Evolutionary conservation across 2,797 vertebrate species (phyloP), one percentile per base, ranked within the genome.

Genomic region (Cheirogaleus major): DNA sequence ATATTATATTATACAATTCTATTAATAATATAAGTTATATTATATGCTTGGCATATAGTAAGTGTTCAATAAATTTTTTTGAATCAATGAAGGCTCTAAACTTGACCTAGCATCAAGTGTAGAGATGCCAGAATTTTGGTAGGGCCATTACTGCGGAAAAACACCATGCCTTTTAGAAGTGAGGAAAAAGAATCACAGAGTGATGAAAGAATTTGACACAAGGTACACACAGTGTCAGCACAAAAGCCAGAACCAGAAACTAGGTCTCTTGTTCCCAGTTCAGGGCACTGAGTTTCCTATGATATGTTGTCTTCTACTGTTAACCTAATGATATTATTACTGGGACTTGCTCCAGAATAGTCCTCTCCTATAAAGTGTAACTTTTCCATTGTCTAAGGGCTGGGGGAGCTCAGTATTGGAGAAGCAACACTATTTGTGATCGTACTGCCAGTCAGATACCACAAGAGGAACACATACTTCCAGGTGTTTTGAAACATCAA

Each of bases 11-110:
- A 55, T 55, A 22, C 7, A 55, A 55, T 55, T 55, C 22, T 57
- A 25, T 25, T 57, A 57, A 57, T 10, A 57, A 57, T 57, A 57
- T 57, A 57, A 23, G 23, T 25, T 57, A 57, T 55, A 55, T 3
- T 55, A 11, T 59, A 72, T 70, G 75, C 8, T 35, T 67, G 55
- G 67, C 17, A 30, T 25, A 59, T 17, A 76, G 23, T 8, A 78
- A 1, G 1, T 80, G 48, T 72, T 95, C 95, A 87, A 48, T 61
- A 78, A 93, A 95, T 48, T 41, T 48, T 94, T 94, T 96, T 86
- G 2, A 92, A 10, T 92, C 43, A 61, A 22, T 9, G 9, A 91
- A 52, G 2, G 15, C 32, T 92, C 52, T 87, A 67, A 89, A 35
- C 30, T 81, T 50, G 25, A 72, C 12, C 11, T 50, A 84, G 43